A percentile compares a stretch with the other conserved stretches of the same genome.
Evolutionary conservation across 2,113 vertebrate genomes (phyloP).

Genomic region (Calyptomena viridis): DNA sequence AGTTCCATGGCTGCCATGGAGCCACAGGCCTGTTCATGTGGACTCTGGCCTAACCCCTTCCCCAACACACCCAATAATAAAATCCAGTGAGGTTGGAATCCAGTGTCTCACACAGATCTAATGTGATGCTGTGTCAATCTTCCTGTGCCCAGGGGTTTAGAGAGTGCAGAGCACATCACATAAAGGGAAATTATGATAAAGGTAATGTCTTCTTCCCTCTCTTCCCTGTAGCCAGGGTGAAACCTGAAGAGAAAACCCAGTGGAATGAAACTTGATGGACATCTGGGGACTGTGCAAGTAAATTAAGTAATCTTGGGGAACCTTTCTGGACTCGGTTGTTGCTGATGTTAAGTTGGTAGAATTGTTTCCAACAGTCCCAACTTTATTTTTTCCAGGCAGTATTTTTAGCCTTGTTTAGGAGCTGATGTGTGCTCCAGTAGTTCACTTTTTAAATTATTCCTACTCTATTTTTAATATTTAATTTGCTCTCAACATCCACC

Average conservation of each 20-base stretch:
- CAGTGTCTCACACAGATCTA: not conserved
- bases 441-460: not conserved
- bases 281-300: not conserved
- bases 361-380: fast-evolving
- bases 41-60: no score
- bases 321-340: not conserved
- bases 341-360: not conserved
- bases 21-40: no score
- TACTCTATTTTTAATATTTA: not conserved
- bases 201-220: not conserved
- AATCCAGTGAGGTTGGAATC: no score
- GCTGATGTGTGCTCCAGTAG: not conserved
- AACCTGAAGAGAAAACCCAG: not conserved
- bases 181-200: not conserved
- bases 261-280: not conserved
- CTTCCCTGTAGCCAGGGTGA: not conserved
- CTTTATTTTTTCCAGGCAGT: not conserved
- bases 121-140: not conserved
- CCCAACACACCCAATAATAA: no score
- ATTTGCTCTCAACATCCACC: not conserved
- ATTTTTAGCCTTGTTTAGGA: not conserved
- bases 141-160: not conserved
- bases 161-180: not conserved
- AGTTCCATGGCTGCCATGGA: no score
- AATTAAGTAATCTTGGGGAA: not conserved